Evolutionary conservation across 2,797 vertebrate genomes (phyloP), one percentile per base, ranked within the genome.

Genomic region (Staurois parvus): DNA sequence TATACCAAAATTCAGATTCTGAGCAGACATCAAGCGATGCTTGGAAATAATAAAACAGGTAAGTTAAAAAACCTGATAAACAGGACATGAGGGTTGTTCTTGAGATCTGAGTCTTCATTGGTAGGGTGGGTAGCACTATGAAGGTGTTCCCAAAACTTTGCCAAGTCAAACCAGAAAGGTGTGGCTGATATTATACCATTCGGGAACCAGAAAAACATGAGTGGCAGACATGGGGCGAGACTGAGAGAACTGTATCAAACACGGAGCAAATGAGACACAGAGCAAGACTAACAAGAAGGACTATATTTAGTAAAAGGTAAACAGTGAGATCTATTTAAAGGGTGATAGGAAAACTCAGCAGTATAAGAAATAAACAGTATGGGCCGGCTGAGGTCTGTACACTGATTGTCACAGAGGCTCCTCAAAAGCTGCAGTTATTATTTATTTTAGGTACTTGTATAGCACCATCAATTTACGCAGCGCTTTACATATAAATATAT

Each of bases 61-160:
- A 9, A 6, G 1, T 37, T 37, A 9, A 3, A 56, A 56, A 59
- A 59, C 52, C 21, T 24, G 52, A 24, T 59, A 59, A 59, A 59
- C 52, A 59, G 52, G 52, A 59, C 52, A 59, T 5, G 19, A 24
- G 15, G 19, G 52, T 24, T 59, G 21, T 59, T 21, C 52, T 4
- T 5, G 17, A 4, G 17, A 32, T 77, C 32, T 37, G 56, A 17
- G 9, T 68, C 64, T 6, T 67, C 17, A 45, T 3, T 42, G 34
- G 40, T 21, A 26, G 59, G 67, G 29, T 56, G 78, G 30, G n/a
- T 32, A 21, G n/a, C 11, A 66, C 64, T 26, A 28, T 66, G 1
- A 13, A 79, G 78, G 78, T 69, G 66, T 79, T n/a, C 4, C 42
- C 28, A n/a, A 48, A 67, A 48, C 77, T 69, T 67, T 79, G 77